Evolutionary conservation across 1,140 invertebrate species (phyloP), one percentile per base, ranked within the genome.

Genomic region (Acromyrmex echinatior): DNA sequence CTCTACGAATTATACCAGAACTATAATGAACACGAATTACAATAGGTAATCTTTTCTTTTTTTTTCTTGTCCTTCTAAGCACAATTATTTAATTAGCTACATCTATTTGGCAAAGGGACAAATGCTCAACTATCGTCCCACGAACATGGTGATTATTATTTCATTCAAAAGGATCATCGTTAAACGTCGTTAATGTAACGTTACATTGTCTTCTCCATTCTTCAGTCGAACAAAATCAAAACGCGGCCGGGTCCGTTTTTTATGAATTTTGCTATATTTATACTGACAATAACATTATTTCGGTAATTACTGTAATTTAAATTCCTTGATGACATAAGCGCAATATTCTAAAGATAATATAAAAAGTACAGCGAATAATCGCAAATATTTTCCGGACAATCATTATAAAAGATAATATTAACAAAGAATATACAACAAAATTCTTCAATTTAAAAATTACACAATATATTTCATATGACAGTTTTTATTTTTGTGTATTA

Each of bases 21-120:
- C 35, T 71, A 56, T 77, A 85, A 90, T 86, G 89, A 76, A 70
- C 89, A 71, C 70, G 76, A 86, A 91, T 91, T 87, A 88, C 85
- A 84, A 89, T 65, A 51, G 80, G 31, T 35, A 31, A 89, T 87
- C 68, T 71, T 81, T 91, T 70, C 82, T 68, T 73, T 86, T 51
- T 35, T 60, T 6, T 28, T 28, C 10, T 31, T 56, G 74, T 82
- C 28, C 60, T 39, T 80, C 87, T 80, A 70, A 60, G 58, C 21
- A 70, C 28, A 21, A 66, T 12, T 51, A 51, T 80, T 66, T 86
- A 35, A 35, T 35, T 70, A 28, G 35, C 31, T 21, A 62, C 73
- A 65, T 88, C 79, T 90, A 82, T 90, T 79, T 12, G 70, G 18
- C 28, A 62, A 80, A 73, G 45, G 21, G 18, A 45, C 65, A 79